phyloP scores from a whole-genome alignment of 2,888 invertebrate species.

The Carabus problematicus region DNA sequence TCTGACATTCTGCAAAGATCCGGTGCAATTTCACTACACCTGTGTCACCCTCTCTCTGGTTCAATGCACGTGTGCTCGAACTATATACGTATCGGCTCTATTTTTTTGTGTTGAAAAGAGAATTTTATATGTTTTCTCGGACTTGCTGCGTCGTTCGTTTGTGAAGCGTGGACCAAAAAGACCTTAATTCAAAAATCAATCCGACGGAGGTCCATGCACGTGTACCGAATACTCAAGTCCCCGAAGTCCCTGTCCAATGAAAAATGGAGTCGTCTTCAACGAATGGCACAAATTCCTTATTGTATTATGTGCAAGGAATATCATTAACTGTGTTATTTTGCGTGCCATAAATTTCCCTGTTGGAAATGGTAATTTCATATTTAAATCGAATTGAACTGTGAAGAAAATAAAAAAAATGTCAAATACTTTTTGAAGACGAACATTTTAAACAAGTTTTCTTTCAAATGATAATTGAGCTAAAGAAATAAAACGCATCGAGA shows the following conservation, averaged over 20 bases:
- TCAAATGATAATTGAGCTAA: neutral
- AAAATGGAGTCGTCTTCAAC: slow-evolving; percentile 26
- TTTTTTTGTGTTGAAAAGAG: too few relatives aligned
- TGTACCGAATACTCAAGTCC: slow-evolving; percentile 17
- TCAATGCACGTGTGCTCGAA: too few relatives aligned
- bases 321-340: slow-evolving; percentile 11
- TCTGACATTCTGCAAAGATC: too few relatives aligned
- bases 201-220: slow-evolving; percentile 11
- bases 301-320: slow-evolving; percentile 33
- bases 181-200: slow-evolving; percentile 39
- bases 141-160: too few relatives aligned
- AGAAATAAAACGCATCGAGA: neutral
- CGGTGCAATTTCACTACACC: too few relatives aligned
- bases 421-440: too few relatives aligned
- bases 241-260: slow-evolving; percentile 20
- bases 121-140: too few relatives aligned
- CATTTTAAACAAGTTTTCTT: too few relatives aligned
- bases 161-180: slow-evolving; percentile 9
- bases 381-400: too few relatives aligned
- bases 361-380: neutral
- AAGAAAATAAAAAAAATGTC: too few relatives aligned
- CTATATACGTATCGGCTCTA: too few relatives aligned
- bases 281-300: slow-evolving; percentile 24
- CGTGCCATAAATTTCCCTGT: slow-evolving; percentile 3
- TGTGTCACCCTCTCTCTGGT: too few relatives aligned